Percentiles rank a stretch among this genome's conserved stretches.
Conservation (phyloP, 2,797 vertebrate genomes). For the Lepilemur septentrionalis region DNA sequence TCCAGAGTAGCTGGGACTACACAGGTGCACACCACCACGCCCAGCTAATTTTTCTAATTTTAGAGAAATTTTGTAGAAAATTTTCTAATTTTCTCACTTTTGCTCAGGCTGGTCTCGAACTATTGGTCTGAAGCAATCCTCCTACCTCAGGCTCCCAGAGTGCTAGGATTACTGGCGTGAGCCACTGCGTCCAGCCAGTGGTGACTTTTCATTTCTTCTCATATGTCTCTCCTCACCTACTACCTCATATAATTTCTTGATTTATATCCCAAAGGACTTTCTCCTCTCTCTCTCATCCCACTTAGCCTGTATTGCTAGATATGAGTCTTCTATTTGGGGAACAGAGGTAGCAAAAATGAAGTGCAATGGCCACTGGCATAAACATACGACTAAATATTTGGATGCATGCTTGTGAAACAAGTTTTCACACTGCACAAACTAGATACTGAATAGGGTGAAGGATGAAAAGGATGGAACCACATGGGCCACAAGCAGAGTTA, state of each 20-base stretch:
- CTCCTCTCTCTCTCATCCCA: neutral
- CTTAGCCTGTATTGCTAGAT: neutral
- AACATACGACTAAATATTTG: neutral
- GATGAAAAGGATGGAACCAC: neutral
- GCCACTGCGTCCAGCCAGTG: no score
- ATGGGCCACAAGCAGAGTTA: neutral
- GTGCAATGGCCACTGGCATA: neutral
- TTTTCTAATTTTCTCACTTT: no score
- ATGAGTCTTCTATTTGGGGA: neutral
- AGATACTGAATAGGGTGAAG: neutral
- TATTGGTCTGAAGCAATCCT: no score
- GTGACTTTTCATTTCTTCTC: neutral
- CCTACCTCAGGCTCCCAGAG: no score
- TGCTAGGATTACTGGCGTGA: no score
- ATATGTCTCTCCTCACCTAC: neutral
- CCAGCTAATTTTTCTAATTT: no score
- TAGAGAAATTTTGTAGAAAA: no score
- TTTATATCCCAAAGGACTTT: neutral
- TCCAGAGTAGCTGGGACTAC: neutral
- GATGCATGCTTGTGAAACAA: neutral
- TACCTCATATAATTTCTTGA: neutral
- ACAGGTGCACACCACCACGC: neutral
- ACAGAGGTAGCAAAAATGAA: neutral
- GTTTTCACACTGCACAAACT: neutral
- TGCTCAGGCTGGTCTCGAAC: no score